phyloP scores from a whole-genome alignment of 2,888 invertebrate species.

The Gerris lacustris region DNA sequence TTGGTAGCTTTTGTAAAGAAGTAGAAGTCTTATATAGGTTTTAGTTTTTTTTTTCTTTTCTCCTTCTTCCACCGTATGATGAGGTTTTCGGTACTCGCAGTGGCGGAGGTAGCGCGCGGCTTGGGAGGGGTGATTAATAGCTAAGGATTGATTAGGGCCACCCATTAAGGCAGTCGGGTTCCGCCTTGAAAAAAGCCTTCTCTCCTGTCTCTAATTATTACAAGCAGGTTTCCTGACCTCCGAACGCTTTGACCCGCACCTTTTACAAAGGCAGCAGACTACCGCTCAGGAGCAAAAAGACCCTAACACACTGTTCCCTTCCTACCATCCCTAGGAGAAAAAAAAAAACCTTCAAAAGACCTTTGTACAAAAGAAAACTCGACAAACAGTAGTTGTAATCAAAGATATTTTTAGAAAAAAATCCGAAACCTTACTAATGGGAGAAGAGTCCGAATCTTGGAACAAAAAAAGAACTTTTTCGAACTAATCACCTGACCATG shows the following conservation, averaged over 20 bases:
- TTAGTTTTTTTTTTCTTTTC: no score
- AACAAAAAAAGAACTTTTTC: not conserved
- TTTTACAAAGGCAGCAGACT: not conserved
- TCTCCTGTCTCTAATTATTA: slow-evolving; percentile 3
- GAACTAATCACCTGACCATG: not conserved
- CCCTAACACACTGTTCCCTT: no score
- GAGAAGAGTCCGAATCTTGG: not conserved
- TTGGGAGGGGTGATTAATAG: not conserved
- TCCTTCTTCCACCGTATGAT: no score
- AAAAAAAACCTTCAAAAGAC: not conserved
- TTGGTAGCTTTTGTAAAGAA: no score
- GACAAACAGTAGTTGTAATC: slow-evolving; percentile 1
- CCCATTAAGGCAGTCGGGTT: not conserved
- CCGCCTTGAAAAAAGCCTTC: not conserved
- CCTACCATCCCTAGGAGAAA: no score
- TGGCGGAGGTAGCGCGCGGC: not conserved
- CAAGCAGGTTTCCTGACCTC: not conserved
- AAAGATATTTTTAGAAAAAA: not conserved
- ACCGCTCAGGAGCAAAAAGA: not conserved
- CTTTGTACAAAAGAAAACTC: not conserved
- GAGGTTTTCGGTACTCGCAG: not conserved
- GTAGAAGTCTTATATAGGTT: no score
- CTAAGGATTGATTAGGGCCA: slow-evolving; percentile 1
- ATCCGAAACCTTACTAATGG: not conserved
- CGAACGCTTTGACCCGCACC: slow-evolving; percentile 1